A percentile compares a stretch with the other conserved stretches of the same genome.
Conservation (phyloP, 1,140 invertebrate species). For the Saccostrea cuccullata region DNA sequence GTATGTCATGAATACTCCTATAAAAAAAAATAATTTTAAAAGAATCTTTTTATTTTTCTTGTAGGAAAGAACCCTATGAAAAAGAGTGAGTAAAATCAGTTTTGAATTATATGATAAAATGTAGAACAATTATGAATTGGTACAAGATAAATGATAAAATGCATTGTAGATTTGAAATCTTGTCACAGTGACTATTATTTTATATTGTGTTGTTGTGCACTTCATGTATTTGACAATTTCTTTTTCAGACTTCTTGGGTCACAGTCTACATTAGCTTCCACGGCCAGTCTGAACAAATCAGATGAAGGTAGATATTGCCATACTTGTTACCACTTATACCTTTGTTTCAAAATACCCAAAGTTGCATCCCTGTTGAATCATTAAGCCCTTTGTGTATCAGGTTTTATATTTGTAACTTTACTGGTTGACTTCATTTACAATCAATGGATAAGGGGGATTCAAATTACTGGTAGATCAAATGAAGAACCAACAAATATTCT, state of each 20-base stretch:
- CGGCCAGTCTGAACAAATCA: neutral
- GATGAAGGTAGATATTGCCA: neutral
- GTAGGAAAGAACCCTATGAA: constrained; percentile 26
- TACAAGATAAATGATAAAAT: neutral
- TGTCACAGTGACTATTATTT: neutral
- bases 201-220: neutral
- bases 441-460: too few relatives aligned
- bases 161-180: neutral
- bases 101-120: neutral
- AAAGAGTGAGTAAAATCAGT: neutral
- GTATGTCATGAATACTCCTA: too few relatives aligned
- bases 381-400: too few relatives aligned
- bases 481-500: too few relatives aligned
- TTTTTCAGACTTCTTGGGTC: neutral
- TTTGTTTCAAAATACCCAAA: too few relatives aligned
- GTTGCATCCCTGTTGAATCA: too few relatives aligned
- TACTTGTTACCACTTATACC: too few relatives aligned
- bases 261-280: neutral
- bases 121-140: neutral
- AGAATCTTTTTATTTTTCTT: neutral
- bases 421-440: too few relatives aligned
- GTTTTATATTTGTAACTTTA: too few relatives aligned
- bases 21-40: too few relatives aligned
- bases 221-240: neutral
- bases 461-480: too few relatives aligned